phyloP scores from a whole-genome alignment of 2,113 vertebrate genomes.

The Dryoscopus gambensis region DNA sequence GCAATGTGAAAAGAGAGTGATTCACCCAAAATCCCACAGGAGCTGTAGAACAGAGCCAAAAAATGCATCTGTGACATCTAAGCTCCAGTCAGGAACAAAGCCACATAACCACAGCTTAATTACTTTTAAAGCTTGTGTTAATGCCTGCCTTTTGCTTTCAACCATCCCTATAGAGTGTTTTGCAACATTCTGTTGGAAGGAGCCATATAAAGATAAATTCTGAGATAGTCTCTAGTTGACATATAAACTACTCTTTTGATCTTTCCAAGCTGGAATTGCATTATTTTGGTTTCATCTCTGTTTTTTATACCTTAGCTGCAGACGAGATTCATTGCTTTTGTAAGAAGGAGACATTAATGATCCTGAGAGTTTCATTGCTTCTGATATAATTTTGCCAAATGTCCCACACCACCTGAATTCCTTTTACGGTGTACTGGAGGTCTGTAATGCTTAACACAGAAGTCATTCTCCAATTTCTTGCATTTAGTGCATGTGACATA shows the following conservation, averaged over 20 bases:
- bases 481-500: conserved; percentile 49
- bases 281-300: neutral
- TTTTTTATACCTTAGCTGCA: neutral
- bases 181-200: neutral
- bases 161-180: neutral
- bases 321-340: conserved; percentile 35
- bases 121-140: neutral
- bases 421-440: neutral
- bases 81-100: neutral
- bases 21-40: neutral
- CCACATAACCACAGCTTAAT: neutral
- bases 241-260: neutral
- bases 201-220: neutral
- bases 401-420: conserved; percentile 12
- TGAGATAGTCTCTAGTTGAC: neutral
- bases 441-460: conserved; percentile 12
- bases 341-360: neutral
- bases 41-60: neutral
- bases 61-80: neutral
- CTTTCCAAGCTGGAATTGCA: neutral
- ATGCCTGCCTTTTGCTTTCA: neutral
- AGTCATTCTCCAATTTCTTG: neutral
- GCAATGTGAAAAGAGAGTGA: neutral
- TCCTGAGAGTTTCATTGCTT: neutral
- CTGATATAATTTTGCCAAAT: neutral